Percentiles rank a stretch among this genome's conserved stretches.
phyloP scores from a whole-genome alignment of 1,140 invertebrate genomes.

The Drosophila paulistorum region DNA sequence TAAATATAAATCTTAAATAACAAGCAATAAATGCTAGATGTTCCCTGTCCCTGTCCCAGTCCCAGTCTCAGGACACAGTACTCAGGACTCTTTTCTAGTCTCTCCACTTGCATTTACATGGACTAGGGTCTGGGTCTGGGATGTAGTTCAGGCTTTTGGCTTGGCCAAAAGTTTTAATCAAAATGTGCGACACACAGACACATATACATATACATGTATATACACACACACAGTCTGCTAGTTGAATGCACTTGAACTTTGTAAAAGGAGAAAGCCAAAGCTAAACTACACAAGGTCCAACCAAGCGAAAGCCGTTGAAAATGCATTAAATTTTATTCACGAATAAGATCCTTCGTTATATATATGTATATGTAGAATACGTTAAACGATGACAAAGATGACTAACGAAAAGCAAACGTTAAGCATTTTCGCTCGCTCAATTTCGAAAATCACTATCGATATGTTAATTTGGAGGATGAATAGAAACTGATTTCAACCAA shows the following conservation, averaged over 20 bases:
- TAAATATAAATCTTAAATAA: conserved; percentile 80
- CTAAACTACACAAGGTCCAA: conserved; percentile 40
- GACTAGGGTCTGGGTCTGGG: no score
- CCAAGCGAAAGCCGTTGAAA: conserved; percentile 52
- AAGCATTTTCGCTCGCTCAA: neutral
- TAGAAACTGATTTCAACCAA: neutral
- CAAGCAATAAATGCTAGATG: conserved; percentile 79
- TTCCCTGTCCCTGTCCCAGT: conserved; percentile 32
- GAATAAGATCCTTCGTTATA: neutral
- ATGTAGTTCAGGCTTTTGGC: neutral
- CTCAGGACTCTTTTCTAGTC: neutral
- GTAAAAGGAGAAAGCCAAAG: neutral
- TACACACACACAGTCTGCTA: conserved; percentile 55
- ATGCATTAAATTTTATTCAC: conserved; percentile 46
- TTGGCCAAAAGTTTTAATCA: conserved; percentile 65
- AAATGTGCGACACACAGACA: conserved; percentile 65
- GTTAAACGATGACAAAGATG: neutral
- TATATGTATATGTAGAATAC: neutral
- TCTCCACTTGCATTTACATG: neutral
- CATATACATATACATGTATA: conserved; percentile 12
- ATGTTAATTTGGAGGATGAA: neutral
- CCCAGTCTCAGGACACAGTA: neutral
- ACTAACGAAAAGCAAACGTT: conserved; percentile 1
- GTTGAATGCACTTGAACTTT: conserved; percentile 62
- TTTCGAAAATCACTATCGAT: conserved; percentile 7